Evolutionary conservation across 2,113 vertebrate genomes (phyloP).

Genomic region (Zapornia atra): DNA sequence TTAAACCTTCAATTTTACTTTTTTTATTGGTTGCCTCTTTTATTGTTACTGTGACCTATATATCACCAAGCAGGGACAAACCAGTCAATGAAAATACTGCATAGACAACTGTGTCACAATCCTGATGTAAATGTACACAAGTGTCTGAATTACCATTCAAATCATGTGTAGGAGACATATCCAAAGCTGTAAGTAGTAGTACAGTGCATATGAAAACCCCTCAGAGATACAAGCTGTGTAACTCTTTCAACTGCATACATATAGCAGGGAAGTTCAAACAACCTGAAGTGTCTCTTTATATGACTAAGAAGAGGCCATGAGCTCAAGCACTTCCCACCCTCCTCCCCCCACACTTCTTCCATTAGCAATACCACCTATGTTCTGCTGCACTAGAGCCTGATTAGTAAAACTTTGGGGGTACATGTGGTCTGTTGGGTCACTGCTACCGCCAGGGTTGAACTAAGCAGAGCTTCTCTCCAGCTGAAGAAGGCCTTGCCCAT

Average conservation of each 20-base stretch:
- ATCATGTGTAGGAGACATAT: not conserved
- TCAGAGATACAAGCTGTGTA: not conserved
- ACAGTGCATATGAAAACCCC: not conserved
- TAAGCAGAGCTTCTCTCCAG: not conserved
- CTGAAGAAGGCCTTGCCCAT: not conserved
- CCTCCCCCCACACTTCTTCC: not conserved
- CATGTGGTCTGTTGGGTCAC: not conserved
- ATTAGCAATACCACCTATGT: not conserved
- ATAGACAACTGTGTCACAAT: not conserved
- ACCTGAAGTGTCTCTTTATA: not conserved
- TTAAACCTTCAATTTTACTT: not conserved
- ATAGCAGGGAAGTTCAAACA: not conserved
- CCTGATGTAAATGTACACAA: not conserved
- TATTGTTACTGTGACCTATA: not conserved
- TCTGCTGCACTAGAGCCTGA: not conserved
- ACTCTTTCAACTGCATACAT: not conserved
- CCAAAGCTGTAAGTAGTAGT: not conserved
- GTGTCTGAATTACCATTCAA: not conserved
- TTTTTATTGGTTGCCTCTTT: not conserved
- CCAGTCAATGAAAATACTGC: not conserved
- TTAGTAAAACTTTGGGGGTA: not conserved
- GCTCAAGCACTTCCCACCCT: not conserved
- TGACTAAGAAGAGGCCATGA: not conserved
- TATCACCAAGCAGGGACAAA: not conserved
- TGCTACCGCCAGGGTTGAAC: not conserved